A percentile compares a stretch with the other conserved stretches of the same genome.
phyloP scores from a whole-genome alignment of 1,140 invertebrate species.

The Drosophila nikananu region DNA sequence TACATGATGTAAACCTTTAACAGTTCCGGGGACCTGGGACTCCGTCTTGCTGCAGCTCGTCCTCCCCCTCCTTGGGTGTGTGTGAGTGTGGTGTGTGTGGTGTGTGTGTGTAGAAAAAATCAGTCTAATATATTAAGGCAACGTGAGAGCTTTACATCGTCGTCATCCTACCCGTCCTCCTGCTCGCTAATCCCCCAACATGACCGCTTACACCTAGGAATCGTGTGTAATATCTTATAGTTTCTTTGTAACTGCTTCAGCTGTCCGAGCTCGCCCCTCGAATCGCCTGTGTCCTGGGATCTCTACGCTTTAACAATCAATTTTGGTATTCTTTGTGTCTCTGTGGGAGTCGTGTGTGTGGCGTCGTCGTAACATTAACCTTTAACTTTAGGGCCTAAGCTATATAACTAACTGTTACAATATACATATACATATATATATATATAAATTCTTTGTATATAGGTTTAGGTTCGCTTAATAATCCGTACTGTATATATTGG shows the following conservation, averaged over 20 bases:
- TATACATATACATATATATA: slow-evolving; percentile 38
- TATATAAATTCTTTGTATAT: slow-evolving; percentile 71
- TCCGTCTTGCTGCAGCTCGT: slow-evolving; percentile 12
- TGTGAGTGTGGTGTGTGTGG: slow-evolving; percentile 14
- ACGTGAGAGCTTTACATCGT: slow-evolving; percentile 83
- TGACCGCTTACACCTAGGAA: slow-evolving; percentile 52
- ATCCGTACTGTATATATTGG: slow-evolving; percentile 39
- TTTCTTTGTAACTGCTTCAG: slow-evolving; percentile 42
- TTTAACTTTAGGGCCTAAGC: slow-evolving; percentile 25
- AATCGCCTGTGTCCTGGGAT: slow-evolving; percentile 33
- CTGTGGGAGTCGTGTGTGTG: slow-evolving; percentile 38
- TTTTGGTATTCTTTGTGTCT: slow-evolving; percentile 71
- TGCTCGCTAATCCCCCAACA: slow-evolving; percentile 2
- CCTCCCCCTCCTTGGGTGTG: slow-evolving; percentile 22
- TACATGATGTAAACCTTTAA: slow-evolving; percentile 26
- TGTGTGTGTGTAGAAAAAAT: slow-evolving; percentile 77
- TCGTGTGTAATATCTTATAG: slow-evolving; percentile 41
- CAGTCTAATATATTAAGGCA: slow-evolving; percentile 85
- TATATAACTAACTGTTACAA: slow-evolving; percentile 38
- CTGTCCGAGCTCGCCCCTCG: slow-evolving; percentile 24
- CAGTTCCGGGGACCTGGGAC: slow-evolving; percentile 27
- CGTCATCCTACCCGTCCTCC: slow-evolving; percentile 29
- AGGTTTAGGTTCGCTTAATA: slow-evolving; percentile 46
- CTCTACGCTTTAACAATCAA: slow-evolving; percentile 58
- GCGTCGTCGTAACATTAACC: slow-evolving; percentile 26